Percentiles rank a stretch among this genome's conserved stretches.
Evolutionary conservation across 2,797 vertebrate species (phyloP).

Genomic region (Todus mexicanus): DNA sequence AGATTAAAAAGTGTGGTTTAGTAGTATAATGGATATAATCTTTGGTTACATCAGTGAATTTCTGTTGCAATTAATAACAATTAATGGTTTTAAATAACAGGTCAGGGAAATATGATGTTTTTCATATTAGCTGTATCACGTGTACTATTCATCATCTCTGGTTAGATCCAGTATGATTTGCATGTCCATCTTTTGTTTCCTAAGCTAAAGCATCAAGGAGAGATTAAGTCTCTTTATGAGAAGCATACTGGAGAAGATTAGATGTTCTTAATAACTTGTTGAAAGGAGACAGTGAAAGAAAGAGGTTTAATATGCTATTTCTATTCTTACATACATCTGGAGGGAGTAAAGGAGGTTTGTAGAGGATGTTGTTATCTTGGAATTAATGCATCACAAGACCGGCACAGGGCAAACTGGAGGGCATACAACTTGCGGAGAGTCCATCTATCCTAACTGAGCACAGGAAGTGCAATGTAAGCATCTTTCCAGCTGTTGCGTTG

Average conservation of each 20-base stretch:
- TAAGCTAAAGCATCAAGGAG: conserved; percentile 37
- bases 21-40: conserved; percentile 36
- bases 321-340: conserved; percentile 29
- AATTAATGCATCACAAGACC: neutral
- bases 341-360: conserved; percentile 10
- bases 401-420: neutral
- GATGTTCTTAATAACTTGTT: conserved; percentile 57
- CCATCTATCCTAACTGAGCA: neutral
- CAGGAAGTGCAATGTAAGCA: neutral
- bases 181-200: conserved; percentile 33
- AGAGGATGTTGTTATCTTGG: neutral
- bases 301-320: conserved; percentile 47
- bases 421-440: conserved; percentile 14
- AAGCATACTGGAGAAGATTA: conserved; percentile 9
- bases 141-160: neutral
- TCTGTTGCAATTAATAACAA: conserved; percentile 62
- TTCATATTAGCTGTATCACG: neutral
- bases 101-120: neutral
- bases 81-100: conserved; percentile 45
- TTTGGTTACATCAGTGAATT: conserved; percentile 43
- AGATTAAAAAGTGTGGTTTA: conserved; percentile 31
- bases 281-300: conserved; percentile 33
- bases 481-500: neutral
- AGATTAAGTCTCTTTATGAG: conserved; percentile 50
- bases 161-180: conserved; percentile 31